phyloP scores from a whole-genome alignment of 2,113 vertebrate species.

The Aspidoscelis tigris region DNA sequence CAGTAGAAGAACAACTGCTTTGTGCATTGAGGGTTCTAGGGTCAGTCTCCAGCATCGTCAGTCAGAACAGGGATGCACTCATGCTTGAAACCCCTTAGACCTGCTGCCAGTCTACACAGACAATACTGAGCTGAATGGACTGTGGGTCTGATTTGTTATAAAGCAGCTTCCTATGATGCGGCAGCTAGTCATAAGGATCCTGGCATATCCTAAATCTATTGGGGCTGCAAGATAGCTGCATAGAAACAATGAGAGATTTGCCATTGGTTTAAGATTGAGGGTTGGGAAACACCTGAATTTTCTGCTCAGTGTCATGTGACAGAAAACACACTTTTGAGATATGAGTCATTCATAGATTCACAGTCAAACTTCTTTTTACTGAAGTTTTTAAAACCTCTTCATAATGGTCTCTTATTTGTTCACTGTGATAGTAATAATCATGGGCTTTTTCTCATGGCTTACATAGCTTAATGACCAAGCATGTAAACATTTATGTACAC shows the following conservation, averaged over 20 bases:
- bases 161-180: no score
- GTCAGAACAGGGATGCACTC: no score
- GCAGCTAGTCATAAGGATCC: not conserved
- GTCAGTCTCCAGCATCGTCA: no score
- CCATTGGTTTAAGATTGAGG: constrained; percentile 7
- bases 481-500: not conserved
- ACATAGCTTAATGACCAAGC: not conserved
- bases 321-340: not conserved
- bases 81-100: no score
- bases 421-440: not conserved
- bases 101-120: no score
- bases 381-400: not conserved
- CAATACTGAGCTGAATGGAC: no score
- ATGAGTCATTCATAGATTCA: not conserved
- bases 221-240: not conserved
- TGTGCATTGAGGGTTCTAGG: no score
- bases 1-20: no score
- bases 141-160: no score
- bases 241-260: constrained; percentile 5
- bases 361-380: not conserved
- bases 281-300: not conserved
- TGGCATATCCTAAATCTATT: not conserved
- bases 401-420: not conserved
- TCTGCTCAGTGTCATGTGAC: constrained; percentile 11
- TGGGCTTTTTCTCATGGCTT: not conserved